Conservation (phyloP, 2,888 invertebrate species). For the Parnassius mnemosyne region DNA sequence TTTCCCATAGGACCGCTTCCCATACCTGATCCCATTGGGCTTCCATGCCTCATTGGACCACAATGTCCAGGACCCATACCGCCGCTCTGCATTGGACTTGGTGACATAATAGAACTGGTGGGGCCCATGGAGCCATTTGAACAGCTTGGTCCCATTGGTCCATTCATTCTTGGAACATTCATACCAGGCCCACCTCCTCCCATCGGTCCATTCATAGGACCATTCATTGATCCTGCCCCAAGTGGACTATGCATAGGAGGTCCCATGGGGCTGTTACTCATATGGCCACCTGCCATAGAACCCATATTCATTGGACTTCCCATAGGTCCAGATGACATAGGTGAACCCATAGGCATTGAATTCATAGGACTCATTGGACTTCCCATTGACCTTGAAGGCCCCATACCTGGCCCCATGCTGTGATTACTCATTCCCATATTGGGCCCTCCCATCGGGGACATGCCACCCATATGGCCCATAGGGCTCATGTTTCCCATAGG, state of each 20-base stretch:
- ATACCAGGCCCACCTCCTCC: constrained; percentile 82
- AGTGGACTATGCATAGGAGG: constrained; percentile 88
- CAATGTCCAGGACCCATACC: constrained; percentile 77
- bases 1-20: constrained; percentile 81
- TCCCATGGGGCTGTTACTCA: constrained; percentile 87
- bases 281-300: constrained; percentile 81
- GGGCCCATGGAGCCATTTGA: constrained; percentile 81
- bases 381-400: constrained; percentile 83
- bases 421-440: constrained; percentile 84
- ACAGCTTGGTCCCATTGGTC: constrained; percentile 78
- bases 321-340: constrained; percentile 85
- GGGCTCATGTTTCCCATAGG: constrained; percentile 88
- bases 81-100: constrained; percentile 74
- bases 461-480: constrained; percentile 84
- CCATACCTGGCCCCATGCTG: constrained; percentile 82
- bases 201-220: constrained; percentile 82
- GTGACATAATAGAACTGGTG: constrained; percentile 78
- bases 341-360: constrained; percentile 85
- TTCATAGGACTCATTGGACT: constrained; percentile 89
- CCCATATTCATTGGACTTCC: constrained; percentile 87
- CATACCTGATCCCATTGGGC: constrained; percentile 79
- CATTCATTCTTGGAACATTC: constrained; percentile 79
- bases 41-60: constrained; percentile 78
- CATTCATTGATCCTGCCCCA: constrained; percentile 80
- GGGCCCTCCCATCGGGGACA: constrained; percentile 86